These are phyloP conservation scores for Pseudorhiza aurosa DNA, from an alignment of 30 jellyfish, hydroid and myxozoan genomes.

Conservation along the genomic window DNA sequence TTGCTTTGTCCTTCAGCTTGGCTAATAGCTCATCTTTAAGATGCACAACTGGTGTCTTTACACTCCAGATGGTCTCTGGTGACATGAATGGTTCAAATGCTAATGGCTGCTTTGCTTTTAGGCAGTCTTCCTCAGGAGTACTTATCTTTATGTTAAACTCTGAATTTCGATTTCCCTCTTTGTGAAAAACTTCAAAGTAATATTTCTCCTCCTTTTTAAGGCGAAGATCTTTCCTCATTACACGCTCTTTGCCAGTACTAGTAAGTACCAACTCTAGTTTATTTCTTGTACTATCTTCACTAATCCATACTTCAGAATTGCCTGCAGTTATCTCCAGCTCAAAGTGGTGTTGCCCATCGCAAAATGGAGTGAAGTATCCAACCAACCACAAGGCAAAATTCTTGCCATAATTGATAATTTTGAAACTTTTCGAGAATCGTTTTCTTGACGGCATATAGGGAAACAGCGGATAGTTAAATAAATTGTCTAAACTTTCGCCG, in stretches of 20 bases:
- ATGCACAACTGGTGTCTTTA: conserved; percentile 6
- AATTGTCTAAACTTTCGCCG: conserved; percentile 53
- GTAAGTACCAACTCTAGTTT: conserved; percentile 33
- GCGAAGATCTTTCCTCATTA: background rate
- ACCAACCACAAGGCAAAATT: conserved; percentile 59
- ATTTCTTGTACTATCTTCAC: conserved; percentile 18
- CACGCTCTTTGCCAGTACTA: background rate
- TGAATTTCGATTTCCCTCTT: conserved; percentile 15
- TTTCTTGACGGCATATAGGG: conserved; percentile 80
- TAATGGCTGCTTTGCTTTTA: background rate
- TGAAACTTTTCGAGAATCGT: conserved; percentile 28
- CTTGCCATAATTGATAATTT: conserved; percentile 37
- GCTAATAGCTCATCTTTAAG: conserved; percentile 5
- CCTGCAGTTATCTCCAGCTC: conserved; percentile 22
- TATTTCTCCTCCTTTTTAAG: conserved; percentile 28
- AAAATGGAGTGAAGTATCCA: conserved; percentile 64
- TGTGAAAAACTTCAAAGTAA: conserved; percentile 56
- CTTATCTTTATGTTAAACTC: background rate
- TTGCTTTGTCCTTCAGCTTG: background rate
- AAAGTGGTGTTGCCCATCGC: conserved; percentile 44
- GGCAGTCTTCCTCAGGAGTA: background rate
- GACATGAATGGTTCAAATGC: conserved; percentile 23
- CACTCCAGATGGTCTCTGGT: conserved; percentile 20
- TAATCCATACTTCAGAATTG: conserved; percentile 73
- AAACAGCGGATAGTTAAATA: conserved; percentile 75